Base-by-base conservation (phyloP, 23 tunicate species). In the Aplidium turbinatum region DNA sequence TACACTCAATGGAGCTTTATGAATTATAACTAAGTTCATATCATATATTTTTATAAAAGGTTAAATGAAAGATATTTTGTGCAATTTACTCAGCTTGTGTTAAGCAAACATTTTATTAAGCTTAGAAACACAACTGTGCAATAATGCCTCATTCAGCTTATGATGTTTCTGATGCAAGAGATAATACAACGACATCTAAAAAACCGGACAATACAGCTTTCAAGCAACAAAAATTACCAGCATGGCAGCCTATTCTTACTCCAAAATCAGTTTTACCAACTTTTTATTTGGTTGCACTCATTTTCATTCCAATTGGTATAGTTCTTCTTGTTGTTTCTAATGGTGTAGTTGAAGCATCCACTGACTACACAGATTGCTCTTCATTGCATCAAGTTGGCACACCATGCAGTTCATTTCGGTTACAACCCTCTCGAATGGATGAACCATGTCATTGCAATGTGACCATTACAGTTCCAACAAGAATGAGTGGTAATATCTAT, bases 171-270 rank as follows among this genome's bases (percentile, higher is more conserved):
- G 50, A 42, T 42, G 50, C 13, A 11, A 16, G 13, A 42, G 50
- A 42, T 42, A 42, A 42, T 9, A 16, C 16, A 16, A 11, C 50
- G 26, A 19, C 26, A 13, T 9, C 33, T 3, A 70, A 70, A 30
- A 70, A 70, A 26, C 85, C 85, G 1, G 77, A 70, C 19, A 70
- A 69, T 35, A 80, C 95, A 11, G 90, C 94, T 11, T 86, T 93
- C 58, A 93, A 86, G 38, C 98, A 93, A 47, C 98, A 93, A 50
- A 72, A 94, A 5, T 31, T 93, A 16, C 89, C 94, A 32, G 92
- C 97, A 9, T 84, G 92, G 92, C 87, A 83, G 42, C 97, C 97
- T 1, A 73, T 84, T 0, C 58, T 72, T 1, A 83, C 85, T 47
- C 82, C 90, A 16, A 71, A 78, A 40, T 73, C 91, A 9, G 86